These are phyloP conservation scores for Lerema accius DNA, from an alignment of 1,140 invertebrate species.

Conservation along the genomic window DNA sequence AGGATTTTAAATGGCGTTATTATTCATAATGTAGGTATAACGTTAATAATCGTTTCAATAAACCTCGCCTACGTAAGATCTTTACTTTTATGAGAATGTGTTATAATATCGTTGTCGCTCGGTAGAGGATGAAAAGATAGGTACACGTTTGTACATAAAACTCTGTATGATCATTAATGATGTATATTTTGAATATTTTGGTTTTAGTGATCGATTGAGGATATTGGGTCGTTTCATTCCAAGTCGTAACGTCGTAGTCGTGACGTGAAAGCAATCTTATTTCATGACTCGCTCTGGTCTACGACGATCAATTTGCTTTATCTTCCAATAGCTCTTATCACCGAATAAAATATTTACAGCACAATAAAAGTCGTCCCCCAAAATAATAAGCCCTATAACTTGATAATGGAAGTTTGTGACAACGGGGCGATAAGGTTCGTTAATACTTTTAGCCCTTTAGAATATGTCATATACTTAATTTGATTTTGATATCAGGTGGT, in stretches of 20 bases:
- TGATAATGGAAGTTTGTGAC: slow-evolving; percentile 58
- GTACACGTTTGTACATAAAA: no score
- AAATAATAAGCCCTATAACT: slow-evolving; percentile 76
- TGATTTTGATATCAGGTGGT: slow-evolving; percentile 18
- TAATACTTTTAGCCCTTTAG: slow-evolving; percentile 27
- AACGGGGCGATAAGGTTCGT: slow-evolving; percentile 17
- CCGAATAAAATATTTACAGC: slow-evolving; percentile 77
- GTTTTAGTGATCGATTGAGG: background rate
- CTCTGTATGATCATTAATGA: no score
- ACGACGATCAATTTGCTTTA: slow-evolving; percentile 75
- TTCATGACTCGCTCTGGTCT: slow-evolving; percentile 35
- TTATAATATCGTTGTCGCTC: background rate
- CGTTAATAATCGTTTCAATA: background rate
- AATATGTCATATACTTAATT: slow-evolving; percentile 27
- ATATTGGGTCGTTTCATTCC: slow-evolving; percentile 34
- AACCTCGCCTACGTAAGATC: background rate
- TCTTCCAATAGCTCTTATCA: slow-evolving; percentile 68
- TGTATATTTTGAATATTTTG: no score
- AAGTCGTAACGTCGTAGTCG: no score
- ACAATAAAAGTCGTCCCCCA: slow-evolving; percentile 70
- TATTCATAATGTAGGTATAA: background rate
- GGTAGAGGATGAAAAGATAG: no score
- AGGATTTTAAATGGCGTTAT: slow-evolving; percentile 34
- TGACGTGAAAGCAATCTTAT: no score
- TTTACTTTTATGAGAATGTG: background rate